phyloP scores from a whole-genome alignment of 1,140 invertebrate genomes.

The Nautilus pompilius region DNA sequence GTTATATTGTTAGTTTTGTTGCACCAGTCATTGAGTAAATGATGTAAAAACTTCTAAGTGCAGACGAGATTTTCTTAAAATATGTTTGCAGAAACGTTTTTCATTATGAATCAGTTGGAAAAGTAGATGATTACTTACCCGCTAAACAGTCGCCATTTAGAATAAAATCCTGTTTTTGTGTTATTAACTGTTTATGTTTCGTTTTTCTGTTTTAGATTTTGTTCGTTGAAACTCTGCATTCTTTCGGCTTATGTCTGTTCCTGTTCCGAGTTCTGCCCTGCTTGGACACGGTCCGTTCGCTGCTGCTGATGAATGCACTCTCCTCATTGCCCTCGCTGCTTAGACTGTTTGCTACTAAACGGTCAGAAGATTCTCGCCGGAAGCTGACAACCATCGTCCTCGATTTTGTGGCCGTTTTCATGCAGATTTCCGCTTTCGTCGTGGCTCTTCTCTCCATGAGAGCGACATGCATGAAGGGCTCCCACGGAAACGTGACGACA shows the following conservation, averaged over 20 bases:
- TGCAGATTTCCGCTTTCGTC: conserved; percentile 27
- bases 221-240: conserved; percentile 80
- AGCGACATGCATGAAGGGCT: conserved; percentile 18
- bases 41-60: no score
- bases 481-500: neutral
- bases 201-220: conserved; percentile 39
- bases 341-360: conserved; percentile 26
- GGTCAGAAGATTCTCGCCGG: conserved; percentile 20
- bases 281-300: conserved; percentile 85
- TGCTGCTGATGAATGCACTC: conserved; percentile 91
- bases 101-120: no score
- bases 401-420: conserved; percentile 24
- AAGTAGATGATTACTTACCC: no score
- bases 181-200: no score
- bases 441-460: conserved; percentile 24
- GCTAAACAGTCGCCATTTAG: no score
- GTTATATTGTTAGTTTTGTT: no score
- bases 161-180: no score
- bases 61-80: no score
- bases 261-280: conserved; percentile 85
- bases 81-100: no score
- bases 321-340: conserved; percentile 78
- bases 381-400: conserved; percentile 20
- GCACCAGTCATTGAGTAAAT: no score
- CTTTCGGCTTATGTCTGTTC: conserved; percentile 77